Percentiles rank a stretch among this genome's conserved stretches.
These are phyloP conservation scores for Dioctria linearis DNA, from an alignment of 2,888 invertebrate species.

Conservation along the genomic window DNA sequence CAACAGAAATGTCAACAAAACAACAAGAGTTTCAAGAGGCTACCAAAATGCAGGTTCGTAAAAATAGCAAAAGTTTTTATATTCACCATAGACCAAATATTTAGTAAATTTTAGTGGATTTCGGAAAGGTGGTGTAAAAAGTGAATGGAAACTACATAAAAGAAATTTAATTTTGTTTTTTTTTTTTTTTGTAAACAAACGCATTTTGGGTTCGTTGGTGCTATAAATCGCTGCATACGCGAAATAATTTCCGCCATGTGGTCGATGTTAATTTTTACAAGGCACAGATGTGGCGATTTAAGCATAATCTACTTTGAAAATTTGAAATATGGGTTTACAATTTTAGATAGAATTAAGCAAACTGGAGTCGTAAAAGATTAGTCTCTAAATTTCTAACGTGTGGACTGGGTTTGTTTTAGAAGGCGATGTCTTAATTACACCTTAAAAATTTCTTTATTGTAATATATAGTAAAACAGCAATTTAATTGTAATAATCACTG, in stretches of 20 bases:
- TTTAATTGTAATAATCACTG: too few species aligned
- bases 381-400: too few species aligned
- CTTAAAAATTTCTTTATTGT: too few species aligned
- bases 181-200: background rate
- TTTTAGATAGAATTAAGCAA: too few species aligned
- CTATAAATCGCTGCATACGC: background rate
- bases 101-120: background rate
- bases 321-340: too few species aligned
- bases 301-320: too few species aligned
- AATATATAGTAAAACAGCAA: too few species aligned
- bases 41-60: slow-evolving; percentile 57
- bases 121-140: background rate
- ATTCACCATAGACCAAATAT: background rate
- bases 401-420: too few species aligned
- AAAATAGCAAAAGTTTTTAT: slow-evolving; percentile 10
- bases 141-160: background rate
- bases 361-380: too few species aligned
- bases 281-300: too few species aligned
- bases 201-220: background rate
- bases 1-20: slow-evolving; percentile 27
- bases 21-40: slow-evolving; percentile 19
- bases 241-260: background rate
- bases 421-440: too few species aligned
- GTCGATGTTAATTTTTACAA: background rate
- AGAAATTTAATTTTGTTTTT: background rate